These are phyloP conservation scores for Cotesia congregata DNA, from an alignment of 2,888 invertebrate species.

Conservation along the genomic window DNA sequence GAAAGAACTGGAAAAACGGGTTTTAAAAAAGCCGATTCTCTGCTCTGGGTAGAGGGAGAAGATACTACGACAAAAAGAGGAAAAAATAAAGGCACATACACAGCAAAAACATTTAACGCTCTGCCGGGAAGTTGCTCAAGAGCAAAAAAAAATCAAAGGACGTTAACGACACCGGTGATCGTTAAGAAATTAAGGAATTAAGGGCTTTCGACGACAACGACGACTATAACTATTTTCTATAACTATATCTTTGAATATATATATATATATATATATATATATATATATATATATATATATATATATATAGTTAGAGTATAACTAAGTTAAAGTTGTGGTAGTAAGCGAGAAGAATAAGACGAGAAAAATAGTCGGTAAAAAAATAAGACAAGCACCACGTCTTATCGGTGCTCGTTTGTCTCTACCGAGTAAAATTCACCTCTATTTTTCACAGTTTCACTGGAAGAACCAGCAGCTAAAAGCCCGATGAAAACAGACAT, in stretches of 20 bases:
- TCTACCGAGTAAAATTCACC: slow-evolving; percentile 43
- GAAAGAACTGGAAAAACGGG: slow-evolving; percentile 1
- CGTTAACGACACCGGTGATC: slow-evolving; percentile 50
- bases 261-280: too few species aligned
- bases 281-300: too few species aligned
- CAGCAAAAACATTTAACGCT: slow-evolving; percentile 34
- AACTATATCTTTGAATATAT: not conserved
- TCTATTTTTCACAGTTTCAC: slow-evolving; percentile 44
- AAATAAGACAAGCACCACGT: slow-evolving; percentile 40
- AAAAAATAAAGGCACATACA: slow-evolving; percentile 1
- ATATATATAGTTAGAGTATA: not conserved
- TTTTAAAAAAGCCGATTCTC: not conserved
- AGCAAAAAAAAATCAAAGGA: slow-evolving; percentile 40
- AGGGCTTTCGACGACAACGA: slow-evolving; percentile 38
- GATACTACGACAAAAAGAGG: slow-evolving; percentile 16
- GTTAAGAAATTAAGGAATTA: slow-evolving; percentile 54
- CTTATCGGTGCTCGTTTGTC: slow-evolving; percentile 48
- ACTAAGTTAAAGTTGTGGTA: not conserved
- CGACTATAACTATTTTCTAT: slow-evolving; percentile 8
- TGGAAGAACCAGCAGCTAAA: slow-evolving; percentile 38
- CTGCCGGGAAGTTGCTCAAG: not conserved
- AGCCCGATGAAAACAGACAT: slow-evolving; percentile 27
- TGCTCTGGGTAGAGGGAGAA: not conserved
- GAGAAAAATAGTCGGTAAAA: slow-evolving; percentile 19
- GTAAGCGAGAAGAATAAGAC: not conserved